Percentiles rank a stretch among this genome's conserved stretches.
These are phyloP conservation scores for Scaptomyza flava DNA, from an alignment of 2,888 invertebrate species.

Conservation along the genomic window DNA sequence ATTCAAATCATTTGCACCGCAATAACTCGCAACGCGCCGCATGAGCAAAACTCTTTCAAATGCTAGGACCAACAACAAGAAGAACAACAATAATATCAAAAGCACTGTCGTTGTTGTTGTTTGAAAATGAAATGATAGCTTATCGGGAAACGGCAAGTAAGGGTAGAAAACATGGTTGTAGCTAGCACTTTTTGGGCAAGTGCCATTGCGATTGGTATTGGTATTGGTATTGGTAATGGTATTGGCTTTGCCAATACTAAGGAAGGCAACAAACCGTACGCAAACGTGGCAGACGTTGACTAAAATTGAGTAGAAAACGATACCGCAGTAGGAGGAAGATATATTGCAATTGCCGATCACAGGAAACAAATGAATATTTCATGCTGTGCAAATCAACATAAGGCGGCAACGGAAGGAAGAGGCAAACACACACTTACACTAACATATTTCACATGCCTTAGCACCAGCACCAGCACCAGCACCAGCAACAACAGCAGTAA, in stretches of 20 bases:
- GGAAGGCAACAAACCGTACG: conserved; percentile 58
- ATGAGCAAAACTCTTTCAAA: conserved; percentile 21
- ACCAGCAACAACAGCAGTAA: not conserved
- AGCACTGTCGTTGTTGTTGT: conserved; percentile 35
- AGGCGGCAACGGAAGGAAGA: conserved; percentile 4
- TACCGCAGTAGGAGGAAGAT: conserved; percentile 76
- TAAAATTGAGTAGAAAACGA: conserved; percentile 79
- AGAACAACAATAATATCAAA: conserved; percentile 14
- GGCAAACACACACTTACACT: conserved; percentile 20
- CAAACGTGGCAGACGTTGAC: conserved; percentile 68
- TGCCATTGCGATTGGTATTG: conserved; percentile 36
- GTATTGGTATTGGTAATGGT: conserved; percentile 1
- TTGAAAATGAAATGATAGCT: conserved; percentile 71
- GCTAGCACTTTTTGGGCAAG: conserved; percentile 53
- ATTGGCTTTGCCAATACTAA: conserved; percentile 21
- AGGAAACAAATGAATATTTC: conserved; percentile 80
- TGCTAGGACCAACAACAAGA: not conserved
- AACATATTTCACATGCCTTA: conserved; percentile 28
- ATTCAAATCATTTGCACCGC: conserved; percentile 73
- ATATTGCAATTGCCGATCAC: conserved; percentile 81
- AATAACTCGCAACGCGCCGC: conserved; percentile 55
- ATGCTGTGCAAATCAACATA: conserved; percentile 78
- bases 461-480: conserved; percentile 4
- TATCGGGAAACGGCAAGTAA: conserved; percentile 58
- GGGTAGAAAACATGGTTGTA: not conserved